Evolutionary conservation across 2,888 invertebrate genomes (phyloP).

Genomic region (Melitaea athalia): DNA sequence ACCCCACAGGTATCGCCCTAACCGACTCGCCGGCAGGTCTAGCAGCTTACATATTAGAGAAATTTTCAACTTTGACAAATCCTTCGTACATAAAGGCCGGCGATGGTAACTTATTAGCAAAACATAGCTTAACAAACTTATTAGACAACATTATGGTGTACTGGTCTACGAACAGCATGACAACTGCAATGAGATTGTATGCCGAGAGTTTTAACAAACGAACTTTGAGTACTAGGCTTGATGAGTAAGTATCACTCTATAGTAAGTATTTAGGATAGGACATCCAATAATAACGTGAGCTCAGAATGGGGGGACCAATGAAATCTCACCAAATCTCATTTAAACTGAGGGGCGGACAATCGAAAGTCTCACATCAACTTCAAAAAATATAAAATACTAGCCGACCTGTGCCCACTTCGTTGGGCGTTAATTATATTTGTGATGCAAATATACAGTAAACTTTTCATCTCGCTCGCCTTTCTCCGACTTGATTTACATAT

Average conservation of each 20-base stretch:
- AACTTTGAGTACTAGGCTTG: conserved; percentile 49
- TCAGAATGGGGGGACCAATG: no score
- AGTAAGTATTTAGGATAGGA: background rate
- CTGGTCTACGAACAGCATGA: conserved; percentile 76
- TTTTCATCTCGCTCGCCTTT: no score
- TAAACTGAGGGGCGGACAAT: no score
- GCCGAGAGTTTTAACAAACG: conserved; percentile 78
- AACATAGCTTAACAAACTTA: conserved; percentile 64
- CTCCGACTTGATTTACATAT: no score
- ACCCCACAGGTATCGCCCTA: conserved; percentile 84
- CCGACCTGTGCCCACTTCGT: no score
- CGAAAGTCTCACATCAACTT: no score
- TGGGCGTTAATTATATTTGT: no score
- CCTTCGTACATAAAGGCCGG: conserved; percentile 69
- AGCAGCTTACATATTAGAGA: conserved; percentile 95
- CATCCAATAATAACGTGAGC: no score
- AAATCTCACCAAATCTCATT: no score
- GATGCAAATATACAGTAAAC: no score
- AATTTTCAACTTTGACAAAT: conserved; percentile 89
- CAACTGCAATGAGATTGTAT: conserved; percentile 80
- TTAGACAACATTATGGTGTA: conserved; percentile 82
- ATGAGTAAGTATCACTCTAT: conserved; percentile 55
- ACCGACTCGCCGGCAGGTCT: conserved; percentile 92
- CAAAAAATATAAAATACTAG: no score
- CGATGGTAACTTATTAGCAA: conserved; percentile 85